Base-by-base conservation (phyloP, 53 echinoderm and acorn worm species). In the Holothuria leucospilota region DNA sequence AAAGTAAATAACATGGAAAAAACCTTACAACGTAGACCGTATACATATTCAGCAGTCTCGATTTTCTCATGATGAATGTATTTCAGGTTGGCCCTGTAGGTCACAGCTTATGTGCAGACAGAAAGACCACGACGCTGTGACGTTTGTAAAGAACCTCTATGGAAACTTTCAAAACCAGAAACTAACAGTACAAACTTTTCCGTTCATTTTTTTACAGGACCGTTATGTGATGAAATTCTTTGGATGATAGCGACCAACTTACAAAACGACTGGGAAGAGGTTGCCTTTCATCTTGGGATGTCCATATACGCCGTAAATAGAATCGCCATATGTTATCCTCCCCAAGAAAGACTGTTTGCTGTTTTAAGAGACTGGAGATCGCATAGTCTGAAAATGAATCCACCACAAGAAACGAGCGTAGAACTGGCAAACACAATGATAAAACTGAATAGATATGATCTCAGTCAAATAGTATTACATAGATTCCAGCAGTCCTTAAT, bases 241-340 rank as follows among this genome's bases (percentile, higher is more conserved):
- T 67, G 68, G 68, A 34, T 67, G 34, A 28, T 67, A 67, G 68
- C 68, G 6, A 67, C 27, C 28, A 67, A 67, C 34, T 21, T 67
- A 6, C 1, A 67, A 67, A 67, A 67, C 68, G 68, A 67, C 68
- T 67, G 68, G 68, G 28, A 67, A n/a, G 68, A 67, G 34, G 34
- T 67, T 34, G 68, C 68, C 1, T 67, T 67, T 25, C 68, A 67
- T n/a, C 68, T 67, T 6, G 68, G 68, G 34, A 28, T 67, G 28
- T 67, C 68, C 34, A 13, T 13, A 3, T 27, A 28, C 13, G 34
- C 34, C 68, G 68, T 67, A 13, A 34, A 67, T 13, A 28, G 68
- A 67, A 67, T 67, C 27, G 68, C 68, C 28, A 25, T 27, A 34
- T 67, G 68, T 67, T 67, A 67, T 67, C 68, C 68, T 15, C 68